These are phyloP conservation scores for Choreutis nemorana DNA, from an alignment of 2,888 invertebrate species.

Conservation along the genomic window DNA sequence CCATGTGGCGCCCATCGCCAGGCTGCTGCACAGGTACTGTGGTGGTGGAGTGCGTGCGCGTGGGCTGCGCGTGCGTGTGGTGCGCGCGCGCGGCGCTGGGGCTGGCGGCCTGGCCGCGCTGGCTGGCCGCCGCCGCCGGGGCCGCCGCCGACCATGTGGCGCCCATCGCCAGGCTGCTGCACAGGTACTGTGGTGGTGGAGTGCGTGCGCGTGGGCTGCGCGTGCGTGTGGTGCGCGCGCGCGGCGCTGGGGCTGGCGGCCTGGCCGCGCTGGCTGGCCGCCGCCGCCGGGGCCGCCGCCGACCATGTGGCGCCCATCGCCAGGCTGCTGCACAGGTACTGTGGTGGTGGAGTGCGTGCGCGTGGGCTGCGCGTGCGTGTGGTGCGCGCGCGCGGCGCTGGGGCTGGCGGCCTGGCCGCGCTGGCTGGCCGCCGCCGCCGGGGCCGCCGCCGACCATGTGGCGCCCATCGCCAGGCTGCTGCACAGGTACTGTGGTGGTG, in stretches of 20 bases:
- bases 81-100: conserved; percentile 50
- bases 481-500: conserved; percentile 32
- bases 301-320: conserved; percentile 37
- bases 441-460: conserved; percentile 21
- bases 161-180: conserved; percentile 38
- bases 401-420: conserved; percentile 47
- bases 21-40: conserved; percentile 36
- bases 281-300: conserved; percentile 18
- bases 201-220: conserved; percentile 45
- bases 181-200: conserved; percentile 35
- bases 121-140: conserved; percentile 27
- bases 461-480: conserved; percentile 40
- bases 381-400: conserved; percentile 47
- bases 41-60: conserved; percentile 37
- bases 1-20: conserved; percentile 36
- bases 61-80: conserved; percentile 52
- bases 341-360: conserved; percentile 35
- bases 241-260: conserved; percentile 42
- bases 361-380: conserved; percentile 52
- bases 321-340: conserved; percentile 34
- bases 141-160: conserved; percentile 25
- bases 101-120: conserved; percentile 41
- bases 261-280: conserved; percentile 43
- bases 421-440: conserved; percentile 29
- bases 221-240: conserved; percentile 53